Evolutionary conservation across 2,113 vertebrate genomes (phyloP), one percentile per base, ranked within the genome.

Genomic region (Tachysurus fulvidraco): DNA sequence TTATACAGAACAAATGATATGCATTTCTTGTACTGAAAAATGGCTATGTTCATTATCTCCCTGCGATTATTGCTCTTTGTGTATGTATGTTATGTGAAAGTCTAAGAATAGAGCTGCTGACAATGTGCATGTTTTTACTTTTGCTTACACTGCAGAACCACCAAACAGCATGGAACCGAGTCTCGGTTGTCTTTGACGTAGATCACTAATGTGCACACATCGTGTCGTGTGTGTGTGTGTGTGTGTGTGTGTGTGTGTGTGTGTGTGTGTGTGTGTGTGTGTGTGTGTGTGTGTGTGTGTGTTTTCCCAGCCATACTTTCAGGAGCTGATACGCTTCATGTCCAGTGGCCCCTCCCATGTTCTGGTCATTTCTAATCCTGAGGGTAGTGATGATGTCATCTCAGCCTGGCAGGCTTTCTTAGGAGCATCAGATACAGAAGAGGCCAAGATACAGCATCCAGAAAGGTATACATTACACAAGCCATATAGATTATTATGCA

Each of bases 291-390:
- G 64, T 85, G 69, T 85, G 59, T 74, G 36, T 84, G 54, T 88
- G 64, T 87, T 67, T 92, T 89, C 30, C 44, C 65, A 97, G 97
- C 92, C 90, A 8, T 91, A 88, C 90, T 97, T 96, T 89, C 93
- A 96, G 84, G 95, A 96, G 85, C 90, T 97, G 92, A 92, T 97
- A 4, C 92, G 89, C 83, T 96, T 96, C 64, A 96, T 97, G 96
- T 96, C 95, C 86, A 96, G 96, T 36, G 96, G 97, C 36, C 95
- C 96, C 0, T 96, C 94, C 83, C 95, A 93, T 71, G 85, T 96
- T 80, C 94, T 98, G 90, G 92, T 97, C 4, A 93, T 98, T 83
- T 95, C 96, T 88, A 94, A 93, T 67, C 88, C 89, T 0, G 95
- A 95, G 80, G 92, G 88, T 78, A 84, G 89, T 0, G 92, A 92